phyloP scores from a whole-genome alignment of 2,113 vertebrate genomes.

The Daubentonia madagascariensis region DNA sequence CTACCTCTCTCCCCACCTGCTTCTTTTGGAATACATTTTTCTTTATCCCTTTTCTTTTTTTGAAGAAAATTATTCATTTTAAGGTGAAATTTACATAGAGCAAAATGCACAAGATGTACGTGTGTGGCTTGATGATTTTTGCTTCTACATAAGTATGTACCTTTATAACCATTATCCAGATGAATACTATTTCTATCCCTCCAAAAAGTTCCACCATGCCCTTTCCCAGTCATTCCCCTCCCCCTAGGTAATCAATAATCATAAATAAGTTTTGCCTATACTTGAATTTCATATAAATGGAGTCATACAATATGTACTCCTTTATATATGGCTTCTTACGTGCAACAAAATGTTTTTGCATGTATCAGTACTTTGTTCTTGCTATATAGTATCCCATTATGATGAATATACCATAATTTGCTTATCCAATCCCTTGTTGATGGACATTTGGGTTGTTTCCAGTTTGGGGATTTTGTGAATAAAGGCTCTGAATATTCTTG shows the following conservation, averaged over 20 bases:
- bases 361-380: constrained; percentile 14
- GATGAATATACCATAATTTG: background rate
- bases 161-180: background rate
- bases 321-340: background rate
- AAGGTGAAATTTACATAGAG: background rate
- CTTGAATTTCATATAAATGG: constrained; percentile 27
- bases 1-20: background rate
- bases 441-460: constrained; percentile 24
- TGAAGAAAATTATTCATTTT: background rate
- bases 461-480: constrained; percentile 16
- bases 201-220: background rate
- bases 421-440: background rate
- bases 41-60: background rate
- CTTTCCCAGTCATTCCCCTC: background rate
- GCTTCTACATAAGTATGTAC: background rate
- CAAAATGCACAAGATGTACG: background rate
- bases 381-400: background rate
- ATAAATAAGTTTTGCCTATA: background rate
- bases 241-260: background rate
- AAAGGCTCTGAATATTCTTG: background rate
- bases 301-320: background rate
- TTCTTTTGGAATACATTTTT: background rate
- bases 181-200: background rate
- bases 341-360: background rate
- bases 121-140: background rate